Conservation (phyloP, 92 coral and sea anemone genomes). For the Epizoanthus scotinus region DNA sequence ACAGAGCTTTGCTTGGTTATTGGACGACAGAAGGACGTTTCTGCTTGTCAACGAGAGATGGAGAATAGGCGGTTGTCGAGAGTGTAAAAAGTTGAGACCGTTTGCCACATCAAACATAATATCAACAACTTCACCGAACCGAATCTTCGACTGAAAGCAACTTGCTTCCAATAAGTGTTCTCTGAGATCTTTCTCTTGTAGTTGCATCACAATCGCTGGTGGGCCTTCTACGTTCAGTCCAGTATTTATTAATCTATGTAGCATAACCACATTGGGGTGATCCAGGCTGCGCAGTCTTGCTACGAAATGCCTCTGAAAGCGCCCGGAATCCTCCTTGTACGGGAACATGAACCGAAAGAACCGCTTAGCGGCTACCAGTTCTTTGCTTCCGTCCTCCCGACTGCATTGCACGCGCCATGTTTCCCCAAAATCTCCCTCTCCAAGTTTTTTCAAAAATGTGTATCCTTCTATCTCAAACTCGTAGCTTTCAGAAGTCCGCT, state of each 20-base stretch:
- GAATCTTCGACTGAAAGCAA: conserved; percentile 37
- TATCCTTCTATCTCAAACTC: no score
- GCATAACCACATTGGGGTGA: conserved; percentile 48
- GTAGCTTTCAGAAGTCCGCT: no score
- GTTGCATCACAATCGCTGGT: conserved; percentile 50
- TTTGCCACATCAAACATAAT: conserved; percentile 48
- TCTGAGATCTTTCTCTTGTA: conserved; percentile 41
- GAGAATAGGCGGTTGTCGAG: conserved; percentile 37
- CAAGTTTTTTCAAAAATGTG: conserved; percentile 9
- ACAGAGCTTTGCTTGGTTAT: conserved; percentile 47
- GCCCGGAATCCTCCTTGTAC: conserved; percentile 18
- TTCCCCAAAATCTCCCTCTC: conserved; percentile 38
- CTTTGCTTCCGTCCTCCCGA: conserved; percentile 16
- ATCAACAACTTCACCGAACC: conserved; percentile 35
- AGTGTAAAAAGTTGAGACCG: conserved; percentile 45
- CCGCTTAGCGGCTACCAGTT: conserved; percentile 34
- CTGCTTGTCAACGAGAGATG: conserved; percentile 46
- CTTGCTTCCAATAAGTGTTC: conserved; percentile 20
- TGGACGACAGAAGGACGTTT: conserved; percentile 42
- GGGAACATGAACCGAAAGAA: conserved; percentile 10
- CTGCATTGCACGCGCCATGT: conserved; percentile 25
- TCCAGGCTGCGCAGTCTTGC: conserved; percentile 24
- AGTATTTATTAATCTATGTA: conserved; percentile 1
- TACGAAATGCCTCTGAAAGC: conserved; percentile 32
- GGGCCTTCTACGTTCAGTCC: conserved; percentile 12